Evolutionary conservation across 2,113 vertebrate genomes (phyloP).

Genomic region (Phalacrocorax pelagicus): DNA sequence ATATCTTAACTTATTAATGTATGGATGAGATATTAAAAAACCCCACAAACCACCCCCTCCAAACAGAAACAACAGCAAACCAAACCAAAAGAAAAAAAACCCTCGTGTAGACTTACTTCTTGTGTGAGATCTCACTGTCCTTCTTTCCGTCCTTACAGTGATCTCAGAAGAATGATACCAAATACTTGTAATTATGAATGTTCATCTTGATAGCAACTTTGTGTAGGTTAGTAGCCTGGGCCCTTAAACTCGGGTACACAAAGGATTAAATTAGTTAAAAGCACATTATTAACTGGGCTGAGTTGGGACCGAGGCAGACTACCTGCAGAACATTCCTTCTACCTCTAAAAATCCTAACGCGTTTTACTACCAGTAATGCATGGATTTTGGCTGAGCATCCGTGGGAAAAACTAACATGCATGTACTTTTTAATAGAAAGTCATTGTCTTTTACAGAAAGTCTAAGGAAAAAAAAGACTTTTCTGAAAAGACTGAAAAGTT

Average conservation of each 20-base stretch:
- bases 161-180: background rate
- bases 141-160: background rate
- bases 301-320: background rate
- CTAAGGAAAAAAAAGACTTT: background rate
- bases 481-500: background rate
- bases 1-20: background rate
- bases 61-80: background rate
- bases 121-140: background rate
- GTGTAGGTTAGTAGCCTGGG: background rate
- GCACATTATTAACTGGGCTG: background rate
- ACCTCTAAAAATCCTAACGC: background rate
- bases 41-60: background rate
- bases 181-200: background rate
- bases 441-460: background rate
- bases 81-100: accelerated
- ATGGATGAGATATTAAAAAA: background rate
- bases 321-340: background rate
- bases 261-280: background rate
- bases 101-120: background rate
- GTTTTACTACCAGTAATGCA: background rate
- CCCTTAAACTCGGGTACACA: background rate
- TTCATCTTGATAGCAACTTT: background rate
- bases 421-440: background rate
- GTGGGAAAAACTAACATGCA: background rate
- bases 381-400: background rate